Base-by-base conservation (phyloP, 37 sponge, comb jelly and placozoan genomes). In the Agelas oroides region DNA sequence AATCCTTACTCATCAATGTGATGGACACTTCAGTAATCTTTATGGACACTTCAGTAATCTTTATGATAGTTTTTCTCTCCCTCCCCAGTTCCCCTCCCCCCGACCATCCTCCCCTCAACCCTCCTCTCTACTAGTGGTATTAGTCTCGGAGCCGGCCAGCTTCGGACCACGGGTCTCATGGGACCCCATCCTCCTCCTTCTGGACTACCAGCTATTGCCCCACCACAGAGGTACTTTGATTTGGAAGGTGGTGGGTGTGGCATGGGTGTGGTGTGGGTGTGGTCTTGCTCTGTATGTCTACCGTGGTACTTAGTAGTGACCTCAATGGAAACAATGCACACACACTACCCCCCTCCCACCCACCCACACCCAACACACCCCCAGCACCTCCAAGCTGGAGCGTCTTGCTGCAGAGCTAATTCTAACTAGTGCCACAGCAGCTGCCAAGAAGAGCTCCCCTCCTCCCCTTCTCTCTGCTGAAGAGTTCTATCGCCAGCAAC, bases 401-500 rank as follows among this genome's bases (percentile, higher is more conserved):
- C 72, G 61, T 21, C 20, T 73, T 28, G 76, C 77, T 56, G 85
- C 77, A 46, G 78, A 77, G 57, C 58, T 86, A 46, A 58, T 86
- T 13, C 53, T 77, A n/a, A 46, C 3, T 46, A 65, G 37, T 59
- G 78, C 80, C 30, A 36, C 52, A 16, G 57, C 56, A 28, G 32
- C 54, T 14, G 39, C 77, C 36, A 68, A 70, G 35, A 76, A 85
- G 55, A 62, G 66, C 1, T 65, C 84, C 0, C 56, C 68, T 21
- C 78, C 89, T 33, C 75, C 93, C 0, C 93, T 90, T 52, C 79
- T 93, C 62, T 65, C 78, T 46, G 70, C 77, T 31, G 90, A 88
- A 25, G 87, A 93, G 77, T 93, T 93, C 82, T 93, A 93, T 52
- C 46, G 82, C 0, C 93, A 89, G 40, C 85, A 93, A 57, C 82